A percentile compares a stretch with the other conserved stretches of the same genome.
These are phyloP conservation scores for Aphyosemion australe DNA, from an alignment of 2,113 vertebrate species.

Conservation along the genomic window DNA sequence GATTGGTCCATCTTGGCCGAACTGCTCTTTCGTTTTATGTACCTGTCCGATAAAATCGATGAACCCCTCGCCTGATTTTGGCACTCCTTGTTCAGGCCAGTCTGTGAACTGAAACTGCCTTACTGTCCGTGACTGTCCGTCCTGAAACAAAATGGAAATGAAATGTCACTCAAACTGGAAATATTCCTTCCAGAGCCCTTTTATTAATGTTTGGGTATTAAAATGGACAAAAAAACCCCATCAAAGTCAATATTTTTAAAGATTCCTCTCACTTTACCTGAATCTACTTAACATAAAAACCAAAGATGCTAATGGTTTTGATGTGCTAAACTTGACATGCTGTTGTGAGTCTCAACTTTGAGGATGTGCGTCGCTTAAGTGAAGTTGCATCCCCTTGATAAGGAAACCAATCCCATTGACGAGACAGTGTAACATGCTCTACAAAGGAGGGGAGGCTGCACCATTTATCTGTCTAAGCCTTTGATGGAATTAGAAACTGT, in stretches of 20 bases:
- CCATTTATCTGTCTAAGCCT: slow-evolving; percentile 72
- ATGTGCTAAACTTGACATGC: slow-evolving; percentile 62
- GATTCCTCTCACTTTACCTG: slow-evolving; percentile 65
- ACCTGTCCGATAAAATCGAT: slow-evolving; percentile 99
- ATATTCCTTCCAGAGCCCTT: background rate
- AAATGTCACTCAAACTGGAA: background rate
- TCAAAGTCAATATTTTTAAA: slow-evolving; percentile 30
- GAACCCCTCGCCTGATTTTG: slow-evolving; percentile 99
- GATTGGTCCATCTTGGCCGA: slow-evolving; percentile 99
- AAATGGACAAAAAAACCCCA: slow-evolving; percentile 5
- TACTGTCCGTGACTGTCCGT: slow-evolving; percentile 97
- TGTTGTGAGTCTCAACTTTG: slow-evolving; percentile 64
- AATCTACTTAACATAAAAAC: slow-evolving; percentile 57
- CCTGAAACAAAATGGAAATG: slow-evolving; percentile 73
- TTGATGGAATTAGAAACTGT: slow-evolving; percentile 76
- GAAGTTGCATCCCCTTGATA: slow-evolving; percentile 75
- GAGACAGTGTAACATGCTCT: slow-evolving; percentile 59
- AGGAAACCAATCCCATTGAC: slow-evolving; percentile 69
- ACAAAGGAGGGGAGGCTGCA: slow-evolving; percentile 61
- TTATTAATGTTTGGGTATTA: slow-evolving; percentile 6
- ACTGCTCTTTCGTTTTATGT: slow-evolving; percentile 99
- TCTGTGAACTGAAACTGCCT: slow-evolving; percentile 99
- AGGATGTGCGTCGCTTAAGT: slow-evolving; percentile 71
- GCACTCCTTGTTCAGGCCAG: slow-evolving; percentile 99
- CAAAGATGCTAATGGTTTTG: slow-evolving; percentile 66